Evolutionary conservation across 2,797 vertebrate species (phyloP).

Genomic region (Pitangus sulphuratus): DNA sequence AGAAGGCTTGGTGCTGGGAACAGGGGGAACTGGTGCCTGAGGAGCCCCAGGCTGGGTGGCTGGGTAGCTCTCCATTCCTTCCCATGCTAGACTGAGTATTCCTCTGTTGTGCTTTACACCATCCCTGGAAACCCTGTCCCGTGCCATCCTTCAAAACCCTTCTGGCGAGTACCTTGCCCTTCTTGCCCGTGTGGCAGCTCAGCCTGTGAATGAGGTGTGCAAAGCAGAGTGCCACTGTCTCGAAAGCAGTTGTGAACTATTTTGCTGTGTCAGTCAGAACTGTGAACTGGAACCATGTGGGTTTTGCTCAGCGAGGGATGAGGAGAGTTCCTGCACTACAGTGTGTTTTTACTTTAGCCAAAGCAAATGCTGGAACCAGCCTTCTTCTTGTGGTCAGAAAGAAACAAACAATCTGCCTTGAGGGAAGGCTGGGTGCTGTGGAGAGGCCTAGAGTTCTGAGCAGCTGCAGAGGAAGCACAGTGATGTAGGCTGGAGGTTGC

Average conservation of each 20-base stretch:
- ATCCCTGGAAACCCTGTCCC: not conserved
- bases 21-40: not conserved
- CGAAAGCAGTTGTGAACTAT: not conserved
- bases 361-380: constrained; percentile 52
- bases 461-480: constrained; percentile 10
- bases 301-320: not conserved
- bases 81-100: not conserved
- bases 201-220: not conserved
- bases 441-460: not conserved
- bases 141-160: not conserved
- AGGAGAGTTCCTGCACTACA: not conserved
- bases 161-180: not conserved
- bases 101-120: fast-evolving
- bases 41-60: fast-evolving
- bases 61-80: not conserved
- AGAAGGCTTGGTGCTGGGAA: not conserved
- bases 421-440: constrained; percentile 24
- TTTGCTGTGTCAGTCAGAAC: constrained; percentile 28
- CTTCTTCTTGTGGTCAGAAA: constrained; percentile 52
- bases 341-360: not conserved
- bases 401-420: constrained; percentile 67
- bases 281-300: not conserved
- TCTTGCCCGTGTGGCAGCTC: fast-evolving
- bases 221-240: not conserved
- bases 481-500: not conserved